Percentiles rank a stretch among this genome's conserved stretches.
Conservation (phyloP, 2,888 invertebrate genomes). For the Acrocyrtus sp. region DNA sequence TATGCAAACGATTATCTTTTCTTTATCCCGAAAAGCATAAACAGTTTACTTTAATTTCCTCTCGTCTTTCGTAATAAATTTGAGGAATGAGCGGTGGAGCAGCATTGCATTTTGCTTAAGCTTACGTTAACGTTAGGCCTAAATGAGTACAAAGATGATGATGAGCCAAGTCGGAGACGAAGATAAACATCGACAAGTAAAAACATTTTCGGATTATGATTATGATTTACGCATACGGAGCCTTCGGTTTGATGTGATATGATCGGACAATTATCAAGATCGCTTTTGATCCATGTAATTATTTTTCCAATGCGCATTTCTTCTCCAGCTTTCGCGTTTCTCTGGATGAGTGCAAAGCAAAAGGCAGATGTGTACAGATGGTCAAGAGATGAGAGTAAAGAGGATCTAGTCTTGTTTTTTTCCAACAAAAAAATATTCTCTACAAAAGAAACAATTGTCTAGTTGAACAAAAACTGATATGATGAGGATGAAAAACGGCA, state of each 20-base stretch:
- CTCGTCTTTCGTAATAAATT: not conserved
- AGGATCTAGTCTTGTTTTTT: conserved; percentile 1
- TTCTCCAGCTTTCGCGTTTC: not conserved
- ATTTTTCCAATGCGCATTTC: conserved; percentile 12
- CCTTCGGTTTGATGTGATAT: conserved; percentile 1
- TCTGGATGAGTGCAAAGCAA: not conserved
- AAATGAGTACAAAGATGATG: too few relatives aligned
- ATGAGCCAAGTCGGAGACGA: too few relatives aligned
- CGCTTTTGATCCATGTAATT: conserved; percentile 20
- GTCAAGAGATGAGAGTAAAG: too few relatives aligned
- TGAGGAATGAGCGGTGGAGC: not conserved
- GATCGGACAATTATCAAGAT: conserved; percentile 7
- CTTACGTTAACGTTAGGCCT: too few relatives aligned
- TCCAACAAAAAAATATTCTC: conserved; percentile 33
- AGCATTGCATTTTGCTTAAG: too few relatives aligned
- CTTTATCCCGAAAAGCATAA: too few relatives aligned
- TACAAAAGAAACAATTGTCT: too few relatives aligned
- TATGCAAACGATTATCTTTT: conserved; percentile 17
- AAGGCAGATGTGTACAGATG: conserved; percentile 40
- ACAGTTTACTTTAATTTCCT: too few relatives aligned
- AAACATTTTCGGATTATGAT: too few relatives aligned
- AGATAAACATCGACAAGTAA: too few relatives aligned
- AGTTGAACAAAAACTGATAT: conserved; percentile 2
- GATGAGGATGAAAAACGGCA: not conserved
- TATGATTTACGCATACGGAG: too few relatives aligned